Conservation (phyloP, 2,888 invertebrate genomes). For the Coleophora flavipennella region DNA sequence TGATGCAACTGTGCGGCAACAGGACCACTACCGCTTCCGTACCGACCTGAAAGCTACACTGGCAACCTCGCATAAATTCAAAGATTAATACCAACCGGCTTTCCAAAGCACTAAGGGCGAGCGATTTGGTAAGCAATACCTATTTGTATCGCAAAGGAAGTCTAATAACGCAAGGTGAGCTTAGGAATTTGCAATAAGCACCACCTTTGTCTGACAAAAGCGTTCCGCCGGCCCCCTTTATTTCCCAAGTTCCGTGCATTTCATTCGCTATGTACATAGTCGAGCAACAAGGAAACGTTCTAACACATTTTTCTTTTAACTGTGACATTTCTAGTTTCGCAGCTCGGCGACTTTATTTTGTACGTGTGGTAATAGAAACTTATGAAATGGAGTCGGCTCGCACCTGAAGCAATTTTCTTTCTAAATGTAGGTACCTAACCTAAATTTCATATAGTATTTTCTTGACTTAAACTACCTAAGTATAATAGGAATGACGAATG, state of each 20-base stretch:
- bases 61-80: no score
- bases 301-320: constrained; percentile 39
- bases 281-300: constrained; percentile 31
- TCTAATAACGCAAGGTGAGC: constrained; percentile 58
- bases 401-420: no score
- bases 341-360: constrained; percentile 10
- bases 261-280: constrained; percentile 42
- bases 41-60: no score
- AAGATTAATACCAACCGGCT: no score
- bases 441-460: no score
- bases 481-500: no score
- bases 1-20: no score
- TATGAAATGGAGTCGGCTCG: not conserved
- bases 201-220: constrained; percentile 53
- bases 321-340: constrained; percentile 25
- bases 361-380: constrained; percentile 3
- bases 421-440: no score
- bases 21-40: no score
- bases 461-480: no score
- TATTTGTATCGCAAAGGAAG: constrained; percentile 37
- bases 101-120: not conserved
- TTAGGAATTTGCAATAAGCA: constrained; percentile 65
- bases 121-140: constrained; percentile 2
- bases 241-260: constrained; percentile 59
- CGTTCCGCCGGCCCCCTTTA: constrained; percentile 36